phyloP scores from a whole-genome alignment of 1,140 invertebrate species.

The Scaptomyza graminum region DNA sequence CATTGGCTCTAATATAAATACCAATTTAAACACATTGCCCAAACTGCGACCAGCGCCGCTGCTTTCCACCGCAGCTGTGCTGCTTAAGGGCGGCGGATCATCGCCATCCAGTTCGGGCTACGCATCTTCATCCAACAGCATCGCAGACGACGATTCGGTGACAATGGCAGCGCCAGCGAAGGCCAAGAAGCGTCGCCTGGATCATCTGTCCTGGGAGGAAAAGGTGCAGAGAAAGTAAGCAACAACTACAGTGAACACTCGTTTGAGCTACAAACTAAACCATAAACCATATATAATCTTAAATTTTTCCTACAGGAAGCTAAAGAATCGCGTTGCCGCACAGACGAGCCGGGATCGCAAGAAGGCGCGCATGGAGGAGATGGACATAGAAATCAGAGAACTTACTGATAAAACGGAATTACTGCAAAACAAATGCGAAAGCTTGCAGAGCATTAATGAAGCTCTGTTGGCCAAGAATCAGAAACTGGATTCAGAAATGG shows the following conservation, averaged over 20 bases:
- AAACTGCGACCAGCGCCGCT: constrained; percentile 85
- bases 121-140: constrained; percentile 48
- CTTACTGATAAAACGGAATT: constrained; percentile 88
- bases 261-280: no score
- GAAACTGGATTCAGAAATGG: constrained; percentile 85
- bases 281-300: background rate
- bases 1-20: constrained; percentile 70
- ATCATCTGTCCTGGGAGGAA: constrained; percentile 92
- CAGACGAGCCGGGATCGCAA: constrained; percentile 98
- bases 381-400: constrained; percentile 90
- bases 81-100: constrained; percentile 79
- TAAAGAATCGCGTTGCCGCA: constrained; percentile 98
- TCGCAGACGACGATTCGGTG: constrained; percentile 48
- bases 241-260: background rate
- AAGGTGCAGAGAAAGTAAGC: constrained; percentile 93
- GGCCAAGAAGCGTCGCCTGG: constrained; percentile 89
- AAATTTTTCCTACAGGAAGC: constrained; percentile 88
- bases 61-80: constrained; percentile 80
- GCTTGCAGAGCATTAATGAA: constrained; percentile 88
- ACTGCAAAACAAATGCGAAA: constrained; percentile 87
- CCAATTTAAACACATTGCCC: constrained; percentile 81
- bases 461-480: constrained; percentile 87
- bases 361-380: constrained; percentile 94
- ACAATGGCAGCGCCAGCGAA: constrained; percentile 56
- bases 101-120: constrained; percentile 78